Base-by-base conservation (phyloP, 2,113 vertebrate genomes). In the Zootoca vivipara region DNA sequence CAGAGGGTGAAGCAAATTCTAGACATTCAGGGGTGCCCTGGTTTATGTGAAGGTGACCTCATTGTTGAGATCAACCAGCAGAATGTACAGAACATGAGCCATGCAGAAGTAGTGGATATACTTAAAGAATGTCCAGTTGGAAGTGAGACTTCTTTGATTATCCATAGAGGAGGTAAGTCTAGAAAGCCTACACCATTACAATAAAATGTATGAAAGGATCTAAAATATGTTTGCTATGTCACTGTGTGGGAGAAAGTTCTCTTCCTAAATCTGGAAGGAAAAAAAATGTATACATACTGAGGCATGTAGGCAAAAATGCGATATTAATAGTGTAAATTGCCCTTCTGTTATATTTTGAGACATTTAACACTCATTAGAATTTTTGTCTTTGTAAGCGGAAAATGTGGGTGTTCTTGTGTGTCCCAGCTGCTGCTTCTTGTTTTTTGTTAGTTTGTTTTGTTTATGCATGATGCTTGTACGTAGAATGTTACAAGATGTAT, bases 1-100 rank as follows among this genome's bases (percentile, higher is more conserved):
- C 99, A 99, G 96, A 96, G 99, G 46, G 99, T 99, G 93, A 99
- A 99, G 96, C 99, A 99, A 94, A 98, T 99, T 95, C 97, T 99
- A 97, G 99, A 99, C 96, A 97, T 98, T 90, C 98, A 98, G 97
- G 98, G 99, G 96, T 99, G 99, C 95, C 98, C 98, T 83, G 99
- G 99, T 88, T 97, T 99, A 92, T 98, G 97, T 93, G 98, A 99
- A 97, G 98, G 99, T 1, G 99, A 99, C 97, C 98, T 99, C 93
- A 98, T 99, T 92, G 95, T 99, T 95, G 99, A 99, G 97, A 98
- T 99, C 95, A 99, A 99, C 97, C 98, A 98, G 96, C 98, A 98
- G 95, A 97, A 97, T 81, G 98, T 98, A 93, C 98, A 98, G 95
- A 98, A 97, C 93, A 96, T 99, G 96, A 97, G 97, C 92, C 99